Evolutionary conservation across 2,888 invertebrate genomes (phyloP).

Genomic region (Synanthedon andrenaeformis): DNA sequence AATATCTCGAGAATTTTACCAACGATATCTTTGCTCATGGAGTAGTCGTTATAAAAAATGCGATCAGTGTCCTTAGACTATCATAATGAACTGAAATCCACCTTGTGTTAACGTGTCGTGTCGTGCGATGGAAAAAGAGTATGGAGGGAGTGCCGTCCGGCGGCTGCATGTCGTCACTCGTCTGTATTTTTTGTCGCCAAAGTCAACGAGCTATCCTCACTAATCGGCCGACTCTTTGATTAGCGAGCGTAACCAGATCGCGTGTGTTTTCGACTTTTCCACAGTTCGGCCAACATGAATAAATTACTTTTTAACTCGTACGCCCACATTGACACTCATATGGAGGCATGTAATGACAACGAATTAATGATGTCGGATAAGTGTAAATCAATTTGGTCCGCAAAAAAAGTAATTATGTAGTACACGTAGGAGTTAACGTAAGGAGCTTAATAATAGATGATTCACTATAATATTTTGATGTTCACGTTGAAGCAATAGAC

Average conservation of each 20-base stretch:
- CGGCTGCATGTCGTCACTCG: constrained; percentile 30
- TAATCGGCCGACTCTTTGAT: constrained; percentile 39
- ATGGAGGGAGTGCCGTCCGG: constrained; percentile 10
- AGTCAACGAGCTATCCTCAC: constrained; percentile 28
- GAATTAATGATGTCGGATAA: constrained; percentile 34
- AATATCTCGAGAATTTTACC: constrained; percentile 25
- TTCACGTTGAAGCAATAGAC: neutral
- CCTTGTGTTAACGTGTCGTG: constrained; percentile 25
- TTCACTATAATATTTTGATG: too few relatives aligned
- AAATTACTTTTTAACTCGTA: constrained; percentile 35
- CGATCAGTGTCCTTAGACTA: constrained; percentile 19
- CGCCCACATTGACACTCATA: constrained; percentile 26
- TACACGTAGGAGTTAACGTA: neutral
- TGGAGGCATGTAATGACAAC: constrained; percentile 29
- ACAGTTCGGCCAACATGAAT: constrained; percentile 32
- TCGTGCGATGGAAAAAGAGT: constrained; percentile 20
- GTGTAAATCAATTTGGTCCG: constrained; percentile 26
- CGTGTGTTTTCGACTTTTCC: constrained; percentile 29
- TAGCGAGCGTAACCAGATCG: constrained; percentile 52
- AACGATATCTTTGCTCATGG: constrained; percentile 16
- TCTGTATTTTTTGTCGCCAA: constrained; percentile 36
- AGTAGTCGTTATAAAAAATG: constrained; percentile 1
- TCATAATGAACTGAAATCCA: constrained; percentile 23
- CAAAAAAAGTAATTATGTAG: constrained; percentile 5
- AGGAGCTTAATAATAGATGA: too few relatives aligned